Evolutionary conservation across 2,113 vertebrate species (phyloP), one percentile per base, ranked within the genome.

Genomic region (Procavia capensis): DNA sequence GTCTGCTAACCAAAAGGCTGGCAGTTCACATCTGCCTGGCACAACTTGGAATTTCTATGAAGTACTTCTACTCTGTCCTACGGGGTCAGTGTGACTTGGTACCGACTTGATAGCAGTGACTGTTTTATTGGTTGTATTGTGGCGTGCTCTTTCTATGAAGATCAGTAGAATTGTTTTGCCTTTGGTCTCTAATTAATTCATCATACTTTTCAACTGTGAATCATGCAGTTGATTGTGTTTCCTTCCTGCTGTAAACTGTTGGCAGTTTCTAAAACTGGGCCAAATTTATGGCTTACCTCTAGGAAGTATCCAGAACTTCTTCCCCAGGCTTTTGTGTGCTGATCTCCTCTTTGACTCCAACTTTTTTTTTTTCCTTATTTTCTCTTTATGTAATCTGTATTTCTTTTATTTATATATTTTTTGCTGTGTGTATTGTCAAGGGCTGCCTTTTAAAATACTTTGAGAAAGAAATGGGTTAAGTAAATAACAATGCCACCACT

Each of bases 401-500:
- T 34, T 72, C 27, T 61, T 81, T 45, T 34, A 14, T 19, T 47
- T 93, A 84, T 72, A 68, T 78, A 84, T 88, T 3, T 85, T 17
- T 76, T 45, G 47, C 83, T 75, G n/a, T 78, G 34, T 36, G 20
- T n/a, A 43, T 92, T 27, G 84, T 47, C 10, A 81, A 20, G 39
- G 82, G 64, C 34, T 93, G 31, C 72, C 64, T 94, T 94, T 96
- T 92, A 11, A 41, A 92, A 87, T 84, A n/a, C 13, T 43, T 43
- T 29, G 61, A 68, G 64, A 84, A 72, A 88, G 25, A 85, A 34
- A 57, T 63, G 80, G 16, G 41, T 92, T 63, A 63, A 91, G 72
- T 50, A 68, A 79, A 34, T 74, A 79, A 68, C 16, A n/a, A 9
- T 39, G 22, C 17, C 4, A 9, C 11, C 54, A 22, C 72, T 50